These are phyloP conservation scores for Zaprionus capensis DNA, from an alignment of 1,140 invertebrate genomes.

Conservation along the genomic window DNA sequence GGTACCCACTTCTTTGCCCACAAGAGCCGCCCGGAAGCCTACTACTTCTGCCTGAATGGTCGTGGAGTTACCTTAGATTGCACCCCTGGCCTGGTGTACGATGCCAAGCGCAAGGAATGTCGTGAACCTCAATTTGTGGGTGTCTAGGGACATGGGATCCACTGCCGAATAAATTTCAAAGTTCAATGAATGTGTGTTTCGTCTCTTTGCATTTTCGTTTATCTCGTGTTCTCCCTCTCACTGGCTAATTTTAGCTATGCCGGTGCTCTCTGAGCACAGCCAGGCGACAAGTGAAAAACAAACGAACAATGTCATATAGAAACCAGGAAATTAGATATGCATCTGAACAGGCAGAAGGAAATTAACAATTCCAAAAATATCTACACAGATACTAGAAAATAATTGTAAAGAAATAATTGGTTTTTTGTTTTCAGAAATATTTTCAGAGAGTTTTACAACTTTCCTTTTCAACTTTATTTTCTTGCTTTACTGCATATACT, in stretches of 20 bases:
- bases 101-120: constrained; percentile 56
- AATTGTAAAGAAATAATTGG: neutral
- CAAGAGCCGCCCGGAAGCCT: constrained; percentile 56
- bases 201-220: constrained; percentile 32
- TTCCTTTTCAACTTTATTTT: neutral
- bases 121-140: constrained; percentile 44
- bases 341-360: neutral
- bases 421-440: neutral
- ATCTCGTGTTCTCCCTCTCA: constrained; percentile 27
- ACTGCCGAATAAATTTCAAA: constrained; percentile 40
- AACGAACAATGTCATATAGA: neutral
- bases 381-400: neutral
- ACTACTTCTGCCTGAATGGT: constrained; percentile 74
- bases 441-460: neutral
- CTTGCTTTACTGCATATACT: constrained; percentile 9
- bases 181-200: constrained; percentile 33
- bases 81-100: constrained; percentile 73
- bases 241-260: constrained; percentile 44
- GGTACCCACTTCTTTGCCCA: constrained; percentile 70
- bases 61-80: constrained; percentile 68
- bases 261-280: constrained; percentile 23
- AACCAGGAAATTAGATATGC: neutral
- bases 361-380: constrained; percentile 1
- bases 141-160: constrained; percentile 29
- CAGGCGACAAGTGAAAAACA: constrained; percentile 37